Conservation (phyloP, 2,888 invertebrate species). For the Orthosia gothica region DNA sequence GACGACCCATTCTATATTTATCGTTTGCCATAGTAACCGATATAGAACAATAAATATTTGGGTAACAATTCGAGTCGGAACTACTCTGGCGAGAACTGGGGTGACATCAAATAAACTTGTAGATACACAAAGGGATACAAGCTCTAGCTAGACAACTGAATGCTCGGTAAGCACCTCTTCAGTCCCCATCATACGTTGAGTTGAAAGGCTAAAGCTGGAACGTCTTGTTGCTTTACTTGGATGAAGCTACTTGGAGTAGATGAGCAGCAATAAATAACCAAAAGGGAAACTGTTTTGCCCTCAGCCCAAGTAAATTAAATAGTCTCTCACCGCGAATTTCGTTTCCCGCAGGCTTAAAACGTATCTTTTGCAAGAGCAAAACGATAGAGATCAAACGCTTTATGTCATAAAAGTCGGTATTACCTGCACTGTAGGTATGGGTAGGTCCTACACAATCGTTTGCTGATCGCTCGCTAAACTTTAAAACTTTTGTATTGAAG, state of each 20-base stretch:
- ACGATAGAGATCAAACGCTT: no score
- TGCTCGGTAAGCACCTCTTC: background rate
- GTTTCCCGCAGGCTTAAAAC: no score
- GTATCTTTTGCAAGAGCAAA: no score
- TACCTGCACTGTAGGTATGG: no score
- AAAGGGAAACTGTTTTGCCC: background rate
- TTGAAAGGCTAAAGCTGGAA: background rate
- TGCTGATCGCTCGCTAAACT: no score
- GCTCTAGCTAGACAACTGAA: conserved; percentile 15
- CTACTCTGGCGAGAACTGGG: conserved; percentile 11
- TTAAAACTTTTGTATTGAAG: no score
- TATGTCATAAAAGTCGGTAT: no score
- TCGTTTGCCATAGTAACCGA: background rate
- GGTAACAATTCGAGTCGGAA: conserved; percentile 37
- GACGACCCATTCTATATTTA: background rate
- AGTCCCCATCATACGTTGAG: conserved; percentile 12
- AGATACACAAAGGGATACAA: conserved; percentile 28
- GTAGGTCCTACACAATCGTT: no score
- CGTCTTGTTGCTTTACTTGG: conserved; percentile 3
- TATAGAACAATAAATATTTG: conserved; percentile 39
- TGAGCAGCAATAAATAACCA: background rate
- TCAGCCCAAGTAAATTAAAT: background rate
- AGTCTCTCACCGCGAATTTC: background rate
- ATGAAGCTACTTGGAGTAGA: background rate
- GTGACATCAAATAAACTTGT: conserved; percentile 33